phyloP scores from a whole-genome alignment of 23 tunicate species.

The Ascidia mentula region DNA sequence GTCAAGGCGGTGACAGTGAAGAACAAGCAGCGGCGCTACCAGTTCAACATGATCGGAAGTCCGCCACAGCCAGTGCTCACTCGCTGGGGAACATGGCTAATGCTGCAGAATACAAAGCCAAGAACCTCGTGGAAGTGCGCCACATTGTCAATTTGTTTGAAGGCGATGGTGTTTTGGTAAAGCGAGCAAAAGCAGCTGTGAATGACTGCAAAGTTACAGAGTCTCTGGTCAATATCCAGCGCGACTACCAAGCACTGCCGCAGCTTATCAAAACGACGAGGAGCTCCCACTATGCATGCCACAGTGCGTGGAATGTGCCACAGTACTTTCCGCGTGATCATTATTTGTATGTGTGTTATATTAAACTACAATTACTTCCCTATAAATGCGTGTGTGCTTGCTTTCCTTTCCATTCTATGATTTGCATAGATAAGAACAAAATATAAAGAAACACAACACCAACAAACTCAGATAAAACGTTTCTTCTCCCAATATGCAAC shows the following conservation, averaged over 20 bases:
- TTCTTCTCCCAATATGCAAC: no score
- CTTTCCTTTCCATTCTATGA: no score
- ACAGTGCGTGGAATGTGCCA: no score
- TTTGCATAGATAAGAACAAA: no score
- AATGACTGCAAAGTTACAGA: constrained; percentile 34
- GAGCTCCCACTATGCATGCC: no score
- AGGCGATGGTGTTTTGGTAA: constrained; percentile 52
- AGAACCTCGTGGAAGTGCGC: constrained; percentile 36
- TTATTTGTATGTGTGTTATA: no score
- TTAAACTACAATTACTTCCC: no score
- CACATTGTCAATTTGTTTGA: constrained; percentile 37
- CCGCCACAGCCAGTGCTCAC: constrained; percentile 49
- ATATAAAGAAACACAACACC: no score
- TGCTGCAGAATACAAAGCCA: constrained; percentile 48
- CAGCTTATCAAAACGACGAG: constrained; percentile 64
- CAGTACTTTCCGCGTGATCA: no score
- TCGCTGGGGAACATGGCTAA: constrained; percentile 49
- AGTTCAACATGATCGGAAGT: constrained; percentile 33
- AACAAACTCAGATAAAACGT: no score
- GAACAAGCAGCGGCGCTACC: constrained; percentile 9
- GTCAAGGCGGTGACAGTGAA: no score
- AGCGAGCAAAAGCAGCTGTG: constrained; percentile 36
- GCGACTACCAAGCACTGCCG: constrained; percentile 61
- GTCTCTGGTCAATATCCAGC: constrained; percentile 44
- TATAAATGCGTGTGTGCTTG: no score